Evolutionary conservation across 2,888 invertebrate genomes (phyloP), one percentile per base, ranked within the genome.

Genomic region (Silvanus unidentatus): DNA sequence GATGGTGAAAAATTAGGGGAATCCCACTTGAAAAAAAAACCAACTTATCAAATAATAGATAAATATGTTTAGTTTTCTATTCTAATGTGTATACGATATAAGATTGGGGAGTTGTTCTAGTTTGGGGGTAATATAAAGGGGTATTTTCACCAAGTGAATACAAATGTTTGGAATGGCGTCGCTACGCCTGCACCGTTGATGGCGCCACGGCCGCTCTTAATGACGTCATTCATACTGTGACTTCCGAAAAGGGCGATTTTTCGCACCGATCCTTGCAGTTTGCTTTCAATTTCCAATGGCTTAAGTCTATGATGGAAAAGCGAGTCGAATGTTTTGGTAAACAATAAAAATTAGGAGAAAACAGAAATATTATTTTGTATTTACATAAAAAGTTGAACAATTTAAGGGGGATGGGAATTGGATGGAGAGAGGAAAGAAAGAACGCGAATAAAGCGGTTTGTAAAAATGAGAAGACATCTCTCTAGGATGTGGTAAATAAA

Each of bases 101-200:
- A n/a, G n/a, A n/a, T n/a, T n/a, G n/a, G n/a, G n/a, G n/a, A n/a
- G 60, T 61, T 59, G 59, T 57, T 62, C 60, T 49, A 59, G 58
- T 58, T 61, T 58, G 59, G 55, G 59, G 59, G 53, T 61, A 60
- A 59, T 57, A 57, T 58, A 22, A 22, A 22, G 8, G 32, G 32
- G 32, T 32, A 57, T 57, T 58, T 55, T 57, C 54, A 55, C 52
- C 55, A 53, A 52, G 50, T 55, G 64, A 64, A 65, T 64, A 65
- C 64, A 65, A 66, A 66, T 64, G 64, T 58, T 49, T 55, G 55
- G 49, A 57, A 60, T 60, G 65, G 65, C 66, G 66, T 58, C 66
- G 59, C 54, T 57, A 58, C 59, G 60, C 59, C 58, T 57, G 57
- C 58, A 50, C 53, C 48, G 52, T 54, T 55, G 61, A 52, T 55